A percentile compares a stretch with the other conserved stretches of the same genome.
phyloP scores from a whole-genome alignment of 2,888 invertebrate genomes.

The Drosophila formosana region DNA sequence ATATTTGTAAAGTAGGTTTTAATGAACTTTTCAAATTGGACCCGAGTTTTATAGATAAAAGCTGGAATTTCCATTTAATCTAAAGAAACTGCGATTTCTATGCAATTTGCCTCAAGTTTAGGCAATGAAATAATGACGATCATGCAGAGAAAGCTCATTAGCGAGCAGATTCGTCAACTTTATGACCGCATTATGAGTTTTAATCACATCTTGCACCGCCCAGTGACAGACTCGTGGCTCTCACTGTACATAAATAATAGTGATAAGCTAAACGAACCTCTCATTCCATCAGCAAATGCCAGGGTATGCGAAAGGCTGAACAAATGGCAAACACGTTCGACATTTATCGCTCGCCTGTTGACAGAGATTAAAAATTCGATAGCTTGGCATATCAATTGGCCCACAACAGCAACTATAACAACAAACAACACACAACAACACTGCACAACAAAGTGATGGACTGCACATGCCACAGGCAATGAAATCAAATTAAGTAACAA shows the following conservation, averaged over 20 bases:
- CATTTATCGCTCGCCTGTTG: constrained; percentile 23
- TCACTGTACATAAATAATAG: too few species aligned
- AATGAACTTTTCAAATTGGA: not conserved
- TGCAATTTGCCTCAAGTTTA: not conserved
- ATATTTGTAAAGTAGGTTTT: not conserved
- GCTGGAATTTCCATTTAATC: not conserved
- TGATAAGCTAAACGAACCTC: not conserved
- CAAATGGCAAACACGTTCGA: not conserved
- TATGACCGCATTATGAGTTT: not conserved
- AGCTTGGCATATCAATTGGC: constrained; percentile 60
- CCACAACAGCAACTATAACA: constrained; percentile 9
- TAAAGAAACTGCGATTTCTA: not conserved
- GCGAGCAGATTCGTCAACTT: not conserved
- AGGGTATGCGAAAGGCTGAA: not conserved
- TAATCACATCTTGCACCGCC: not conserved
- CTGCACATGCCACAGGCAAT: constrained; percentile 44
- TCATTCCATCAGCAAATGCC: not conserved
- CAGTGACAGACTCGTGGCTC: too few species aligned
- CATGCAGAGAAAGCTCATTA: not conserved
- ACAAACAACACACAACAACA: constrained; percentile 7
- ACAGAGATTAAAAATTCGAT: constrained; percentile 24
- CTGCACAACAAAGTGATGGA: constrained; percentile 24
- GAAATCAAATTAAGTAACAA: constrained; percentile 38
- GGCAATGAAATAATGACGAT: not conserved
- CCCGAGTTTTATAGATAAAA: too few species aligned